Evolutionary conservation across 2,888 invertebrate genomes (phyloP).

Genomic region (Ptychoptera albimana): DNA sequence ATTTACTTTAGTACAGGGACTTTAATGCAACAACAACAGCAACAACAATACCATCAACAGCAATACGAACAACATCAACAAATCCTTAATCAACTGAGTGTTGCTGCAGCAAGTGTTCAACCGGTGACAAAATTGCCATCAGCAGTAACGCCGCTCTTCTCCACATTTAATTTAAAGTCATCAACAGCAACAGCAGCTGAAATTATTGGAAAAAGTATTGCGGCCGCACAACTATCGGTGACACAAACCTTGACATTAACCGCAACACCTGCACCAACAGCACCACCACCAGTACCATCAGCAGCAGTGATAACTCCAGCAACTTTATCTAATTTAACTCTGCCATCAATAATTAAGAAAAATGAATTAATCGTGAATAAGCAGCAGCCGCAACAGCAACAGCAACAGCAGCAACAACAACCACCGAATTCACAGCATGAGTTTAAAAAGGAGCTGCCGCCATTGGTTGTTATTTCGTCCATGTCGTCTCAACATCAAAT

Average conservation of each 20-base stretch:
- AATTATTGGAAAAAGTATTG: conserved; percentile 19
- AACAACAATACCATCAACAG: conserved; percentile 5
- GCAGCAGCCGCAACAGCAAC: conserved; percentile 3
- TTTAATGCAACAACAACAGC: conserved; percentile 9
- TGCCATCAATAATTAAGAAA: no score
- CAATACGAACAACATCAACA: conserved; percentile 7
- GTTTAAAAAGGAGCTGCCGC: conserved; percentile 18
- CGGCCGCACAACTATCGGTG: conserved; percentile 30
- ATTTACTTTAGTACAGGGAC: neutral
- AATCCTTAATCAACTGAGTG: conserved; percentile 12
- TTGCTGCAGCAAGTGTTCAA: conserved; percentile 23
- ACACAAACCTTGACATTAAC: conserved; percentile 31
- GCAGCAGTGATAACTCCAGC: no score
- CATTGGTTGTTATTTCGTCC: conserved; percentile 19
- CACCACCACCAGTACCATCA: conserved; percentile 1
- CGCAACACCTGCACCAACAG: conserved; percentile 24
- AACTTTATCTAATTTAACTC: neutral
- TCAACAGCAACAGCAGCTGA: neutral
- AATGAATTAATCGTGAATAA: neutral
- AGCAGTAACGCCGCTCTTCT: conserved; percentile 32
- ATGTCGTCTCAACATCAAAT: no score
- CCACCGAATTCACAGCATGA: no score
- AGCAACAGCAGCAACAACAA: no score
- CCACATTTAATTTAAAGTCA: conserved; percentile 34
- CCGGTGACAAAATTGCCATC: conserved; percentile 15